Evolutionary conservation across 2,797 vertebrate species (phyloP), one percentile per base, ranked within the genome.

Genomic region (Spatula clypeata): DNA sequence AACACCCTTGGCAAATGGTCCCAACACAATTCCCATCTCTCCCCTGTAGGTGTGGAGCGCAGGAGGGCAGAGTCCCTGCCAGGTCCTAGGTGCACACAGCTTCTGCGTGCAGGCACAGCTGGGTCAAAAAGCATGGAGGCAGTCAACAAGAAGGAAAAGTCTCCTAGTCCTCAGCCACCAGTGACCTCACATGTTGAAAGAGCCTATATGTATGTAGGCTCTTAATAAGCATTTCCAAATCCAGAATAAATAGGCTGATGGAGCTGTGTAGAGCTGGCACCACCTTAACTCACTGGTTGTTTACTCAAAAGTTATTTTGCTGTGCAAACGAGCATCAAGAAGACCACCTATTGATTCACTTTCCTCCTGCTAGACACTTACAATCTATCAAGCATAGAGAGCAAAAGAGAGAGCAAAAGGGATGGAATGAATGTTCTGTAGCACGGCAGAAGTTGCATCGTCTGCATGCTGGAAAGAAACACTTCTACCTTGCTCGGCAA

Each of bases 241-340:
- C 34, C 51, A 81, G 69, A 64, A 67, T 86, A 93, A 91, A 70
- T 13, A 42, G 77, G 69, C 60, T 36, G 69, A 67, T 60, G 71
- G 73, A 84, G 58, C 54, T 74, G 34, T 47, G 15, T 38, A 40
- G 84, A 83, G 66, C 71, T 83, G 93, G 55, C 42, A 45, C 36
- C 80, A 77, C 71, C 69, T 96, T 86, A 88, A 88, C 75, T 93
- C 86, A 61, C 70, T 54, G 90, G 32, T 58, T 92, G 73, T 94
- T 96, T 94, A 90, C 90, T 96, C 94, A 94, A 86, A 95, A 97
- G 95, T 96, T 72, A 94, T 73, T 97, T 94, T 75, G 82, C 79
- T 82, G 85, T 75, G 71, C 90, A 95, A 95, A 86, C 4, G 26
- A 94, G 61, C 95, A 70, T 91, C 90, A 96, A 85, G 86, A 94